These are phyloP conservation scores for Diadegma fenestrale DNA, from an alignment of 2,888 invertebrate species.

Conservation along the genomic window DNA sequence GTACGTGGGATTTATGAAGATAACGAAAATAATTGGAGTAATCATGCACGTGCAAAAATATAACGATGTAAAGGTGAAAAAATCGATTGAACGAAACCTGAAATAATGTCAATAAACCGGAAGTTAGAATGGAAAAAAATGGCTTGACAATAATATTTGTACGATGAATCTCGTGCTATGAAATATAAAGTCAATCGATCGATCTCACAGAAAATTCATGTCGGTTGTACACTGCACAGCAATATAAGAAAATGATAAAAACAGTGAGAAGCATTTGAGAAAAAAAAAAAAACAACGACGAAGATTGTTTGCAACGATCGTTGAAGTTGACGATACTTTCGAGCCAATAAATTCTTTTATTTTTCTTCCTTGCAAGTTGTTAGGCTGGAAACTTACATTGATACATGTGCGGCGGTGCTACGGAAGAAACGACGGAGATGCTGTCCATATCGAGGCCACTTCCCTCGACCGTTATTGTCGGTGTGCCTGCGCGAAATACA, in stretches of 20 bases:
- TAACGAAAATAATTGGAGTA: not conserved
- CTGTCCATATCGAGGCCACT: slow-evolving; percentile 90
- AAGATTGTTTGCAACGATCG: slow-evolving; percentile 15
- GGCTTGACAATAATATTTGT: not conserved
- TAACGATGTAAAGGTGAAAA: not conserved
- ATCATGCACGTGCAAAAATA: slow-evolving; percentile 71
- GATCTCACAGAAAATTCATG: slow-evolving; percentile 49
- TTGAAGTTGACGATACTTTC: slow-evolving; percentile 40
- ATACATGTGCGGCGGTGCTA: slow-evolving; percentile 89
- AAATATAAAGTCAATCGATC: slow-evolving; percentile 42
- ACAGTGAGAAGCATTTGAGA: slow-evolving; percentile 10
- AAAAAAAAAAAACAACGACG: slow-evolving; percentile 35
- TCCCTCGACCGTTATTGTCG: slow-evolving; percentile 85
- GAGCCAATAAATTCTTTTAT: slow-evolving; percentile 16
- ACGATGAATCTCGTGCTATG: slow-evolving; percentile 37
- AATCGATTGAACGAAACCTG: not conserved
- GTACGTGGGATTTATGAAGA: slow-evolving; percentile 24
- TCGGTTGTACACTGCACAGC: slow-evolving; percentile 58
- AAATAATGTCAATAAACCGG: not conserved
- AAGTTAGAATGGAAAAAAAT: not conserved
- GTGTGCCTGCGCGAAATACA: slow-evolving; percentile 84
- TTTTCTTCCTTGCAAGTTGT: slow-evolving; percentile 58
- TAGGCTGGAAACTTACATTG: slow-evolving; percentile 88
- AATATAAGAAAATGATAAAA: slow-evolving; percentile 25
- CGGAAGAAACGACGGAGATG: slow-evolving; percentile 90